Base-by-base conservation (phyloP, 2,888 invertebrate species). In the Ochropacha duplaris region DNA sequence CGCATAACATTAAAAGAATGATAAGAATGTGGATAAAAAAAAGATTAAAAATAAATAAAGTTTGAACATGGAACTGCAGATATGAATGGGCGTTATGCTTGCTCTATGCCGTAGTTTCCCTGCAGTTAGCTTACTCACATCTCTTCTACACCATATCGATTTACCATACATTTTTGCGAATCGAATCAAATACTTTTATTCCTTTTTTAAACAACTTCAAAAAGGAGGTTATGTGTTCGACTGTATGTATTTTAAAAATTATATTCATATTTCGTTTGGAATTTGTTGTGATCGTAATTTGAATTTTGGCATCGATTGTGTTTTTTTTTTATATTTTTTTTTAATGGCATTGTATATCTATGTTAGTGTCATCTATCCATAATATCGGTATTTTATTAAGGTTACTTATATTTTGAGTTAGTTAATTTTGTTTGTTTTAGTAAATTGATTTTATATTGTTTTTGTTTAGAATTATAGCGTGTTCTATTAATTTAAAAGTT, bases 131-230 rank as follows among this genome's bases (percentile, higher is more conserved):
- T 74, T 75, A 52, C 71, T 84, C 83, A 87, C 84, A 87, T 87
- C 87, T 88, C 86, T 78, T 75, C 81, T 80, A 78, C 83, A 83
- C 86, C 84, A 87, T 90, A 91, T 91, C 86, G 90, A 91, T 89
- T 87, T 81, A 78, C 81, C 73, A 77, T 69, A 66, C 66, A 24
- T 67, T 66, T 55, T 31, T 31, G 31, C 31, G 31, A 31, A 58
- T 55, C 49, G 60, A 54, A 67, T 60, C 66, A 54, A 66, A 56
- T 56, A 44, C 49, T 54, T 52, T 57, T n/a, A n/a, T 5, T n/a
- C 36, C 36, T 36, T 36, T 36, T 36, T 36, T 36, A 14, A 14
- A 1, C 4, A 36, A 36, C n/a, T n/a, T n/a, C n/a, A n/a, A n/a
- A n/a, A n/a, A n/a, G n/a, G n/a, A n/a, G n/a, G n/a, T n/a, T n/a